Evolutionary conservation across 2,113 vertebrate genomes (phyloP).

Genomic region (Elephantulus edwardii): DNA sequence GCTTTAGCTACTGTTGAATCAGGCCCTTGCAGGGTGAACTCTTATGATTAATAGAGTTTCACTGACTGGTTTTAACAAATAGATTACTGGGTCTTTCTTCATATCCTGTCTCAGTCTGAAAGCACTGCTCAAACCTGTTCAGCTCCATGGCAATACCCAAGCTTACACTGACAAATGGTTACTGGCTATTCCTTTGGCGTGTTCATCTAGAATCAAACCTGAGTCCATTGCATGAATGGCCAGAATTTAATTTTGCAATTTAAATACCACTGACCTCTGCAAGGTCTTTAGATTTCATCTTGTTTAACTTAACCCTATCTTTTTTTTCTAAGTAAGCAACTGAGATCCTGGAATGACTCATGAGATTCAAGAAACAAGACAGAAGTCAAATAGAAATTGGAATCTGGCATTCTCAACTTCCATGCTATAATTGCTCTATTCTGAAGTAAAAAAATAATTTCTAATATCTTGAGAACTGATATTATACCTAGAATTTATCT

Average conservation of each 20-base stretch:
- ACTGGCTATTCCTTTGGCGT: background rate
- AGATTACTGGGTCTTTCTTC: background rate
- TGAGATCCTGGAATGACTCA: background rate
- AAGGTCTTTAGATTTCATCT: background rate
- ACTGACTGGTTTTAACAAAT: background rate
- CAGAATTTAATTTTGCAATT: background rate
- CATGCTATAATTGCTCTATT: background rate
- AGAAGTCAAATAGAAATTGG: background rate
- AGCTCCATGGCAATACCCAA: background rate
- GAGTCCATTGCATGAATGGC: background rate
- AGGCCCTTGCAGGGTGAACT: background rate
- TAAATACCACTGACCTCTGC: background rate
- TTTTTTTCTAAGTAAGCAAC: background rate
- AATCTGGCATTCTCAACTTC: background rate
- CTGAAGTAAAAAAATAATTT: constrained; percentile 19
- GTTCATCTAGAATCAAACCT: background rate
- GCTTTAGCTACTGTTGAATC: background rate
- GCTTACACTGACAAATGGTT: background rate
- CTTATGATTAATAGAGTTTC: background rate
- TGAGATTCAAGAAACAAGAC: background rate
- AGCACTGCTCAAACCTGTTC: background rate
- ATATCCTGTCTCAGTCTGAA: background rate
- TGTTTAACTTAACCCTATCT: background rate
- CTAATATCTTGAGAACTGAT: constrained; percentile 12
- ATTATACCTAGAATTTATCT: background rate